Evolutionary conservation across 2,113 vertebrate species (phyloP), one percentile per base, ranked within the genome.

Genomic region (Etia nguti): DNA sequence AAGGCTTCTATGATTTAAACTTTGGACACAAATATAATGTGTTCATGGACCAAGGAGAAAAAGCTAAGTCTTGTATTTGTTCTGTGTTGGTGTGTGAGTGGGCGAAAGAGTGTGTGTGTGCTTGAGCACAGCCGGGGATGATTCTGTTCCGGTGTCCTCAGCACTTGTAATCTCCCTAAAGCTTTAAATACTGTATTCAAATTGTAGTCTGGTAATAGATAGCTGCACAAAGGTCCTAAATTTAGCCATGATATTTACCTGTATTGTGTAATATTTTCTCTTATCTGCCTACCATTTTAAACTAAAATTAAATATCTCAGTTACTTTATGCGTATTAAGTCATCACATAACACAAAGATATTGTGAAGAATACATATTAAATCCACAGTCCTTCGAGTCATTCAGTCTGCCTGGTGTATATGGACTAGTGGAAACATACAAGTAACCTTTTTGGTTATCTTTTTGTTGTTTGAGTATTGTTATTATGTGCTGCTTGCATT

Each of bases 131-230:
- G 90, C 31, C 80, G 60, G 86, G 88, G 89, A 93, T 94, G 90
- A 94, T 91, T 91, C 86, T 92, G 92, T 90, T 93, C 86, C 80
- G 79, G 88, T 92, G 80, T 93, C 92, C 89, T 92, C 86, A 89
- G 91, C 92, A 91, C 90, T 94, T 95, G 92, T 95, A 95, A 95
- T 95, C 93, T 93, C 91, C 81, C 87, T 87, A 93, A 95, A 95
- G 95, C 94, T 93, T 95, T 94, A 95, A 95, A 95, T 93, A 94
- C 91, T 93, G 91, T 87, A 79, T 90, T 88, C 70, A 90, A 84
- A 90, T 34, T 80, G 85, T 46, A 36, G 86, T 90, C 57, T 55
- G 59, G 84, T 90, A 88, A 93, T 46, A 83, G 89, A 90, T 89
- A 86, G 79, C 65, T 26, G 43, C 36, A 55, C 36, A 79, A 55